Evolutionary conservation across 2,113 vertebrate species (phyloP), one percentile per base, ranked within the genome.

Genomic region (Planiliza haematocheilus): DNA sequence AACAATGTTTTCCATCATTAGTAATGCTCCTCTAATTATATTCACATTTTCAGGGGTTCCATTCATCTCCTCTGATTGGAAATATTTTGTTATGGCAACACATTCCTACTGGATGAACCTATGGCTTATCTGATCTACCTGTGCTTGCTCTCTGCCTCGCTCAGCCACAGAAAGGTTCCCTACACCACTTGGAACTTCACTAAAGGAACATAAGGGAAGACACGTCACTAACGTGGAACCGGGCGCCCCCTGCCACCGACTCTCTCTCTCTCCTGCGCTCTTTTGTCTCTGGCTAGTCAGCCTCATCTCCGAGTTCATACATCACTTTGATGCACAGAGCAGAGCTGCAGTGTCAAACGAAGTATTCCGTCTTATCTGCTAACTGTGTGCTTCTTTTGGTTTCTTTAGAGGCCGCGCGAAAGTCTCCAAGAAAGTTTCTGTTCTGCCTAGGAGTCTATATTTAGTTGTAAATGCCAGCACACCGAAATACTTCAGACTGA

Each of bases 311-410:
- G 43, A 63, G 21, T 24, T 48, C 7, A 43, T 58, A 18, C 42
- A 38, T 61, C 67, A 73, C 17, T 60, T 39, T 64, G 37, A 73
- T 38, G 24, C 16, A 55, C 41, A 12, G 17, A 69, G 59, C n/a
- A 39, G 52, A 49, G 62, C 56, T 30, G 46, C 16, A 0, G 14
- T 43, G 14, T 41, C 48, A 12, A 50, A 51, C 34, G 24, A 51
- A 65, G 7, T 8, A 36, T 48, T 36, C 36, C 46, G 50, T 17
- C 48, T 50, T 45, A 24, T 55, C 34, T 55, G 16, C 17, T 39
- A 41, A 3, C 48, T 14, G 18, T 50, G 17, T 51, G 13, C 36
- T 65, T 39, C 20, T 30, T 10, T 20, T 12, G 24, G 11, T 34
- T 30, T 49, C 8, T 49, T 49, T 17, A 36, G 34, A 63, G 36